Evolutionary conservation across 23 tunicate genomes (phyloP).

Genomic region (Styela clava): DNA sequence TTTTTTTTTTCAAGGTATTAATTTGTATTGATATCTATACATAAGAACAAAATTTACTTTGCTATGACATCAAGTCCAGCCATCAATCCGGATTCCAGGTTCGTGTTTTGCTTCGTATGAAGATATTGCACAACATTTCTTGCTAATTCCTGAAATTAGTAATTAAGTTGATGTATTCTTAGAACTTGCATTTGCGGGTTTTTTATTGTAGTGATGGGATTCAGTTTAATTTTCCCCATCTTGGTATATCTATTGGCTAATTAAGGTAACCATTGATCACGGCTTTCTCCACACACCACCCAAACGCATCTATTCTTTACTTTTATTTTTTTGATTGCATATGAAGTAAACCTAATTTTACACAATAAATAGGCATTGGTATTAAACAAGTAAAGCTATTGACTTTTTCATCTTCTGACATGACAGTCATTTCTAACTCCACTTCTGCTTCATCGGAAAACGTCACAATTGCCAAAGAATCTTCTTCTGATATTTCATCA

Average conservation of each 20-base stretch:
- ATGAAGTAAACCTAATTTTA: neutral
- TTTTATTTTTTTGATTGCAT: neutral
- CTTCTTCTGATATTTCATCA: constrained; percentile 15
- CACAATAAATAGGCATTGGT: neutral
- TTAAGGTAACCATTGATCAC: too few species aligned
- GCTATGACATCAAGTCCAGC: constrained; percentile 26
- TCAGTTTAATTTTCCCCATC: neutral
- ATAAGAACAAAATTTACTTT: constrained; percentile 40
- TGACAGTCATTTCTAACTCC: constrained; percentile 43
- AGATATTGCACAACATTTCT: constrained; percentile 37
- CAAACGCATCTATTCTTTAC: neutral
- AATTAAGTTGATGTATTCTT: too few species aligned
- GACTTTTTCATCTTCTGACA: constrained; percentile 42
- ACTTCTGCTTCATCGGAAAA: constrained; percentile 41
- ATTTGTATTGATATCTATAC: too few species aligned
- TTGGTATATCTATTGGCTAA: neutral
- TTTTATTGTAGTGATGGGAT: too few species aligned
- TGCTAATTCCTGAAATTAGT: constrained; percentile 19
- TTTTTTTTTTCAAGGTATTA: too few species aligned
- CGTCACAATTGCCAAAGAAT: constrained; percentile 52
- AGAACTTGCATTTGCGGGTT: too few species aligned
- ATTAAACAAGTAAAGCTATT: too few species aligned
- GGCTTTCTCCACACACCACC: too few species aligned
- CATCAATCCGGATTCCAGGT: constrained; percentile 54
- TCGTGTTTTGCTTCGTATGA: constrained; percentile 36